phyloP scores from a whole-genome alignment of 2,888 invertebrate genomes.

The Stenotaenia linearis region DNA sequence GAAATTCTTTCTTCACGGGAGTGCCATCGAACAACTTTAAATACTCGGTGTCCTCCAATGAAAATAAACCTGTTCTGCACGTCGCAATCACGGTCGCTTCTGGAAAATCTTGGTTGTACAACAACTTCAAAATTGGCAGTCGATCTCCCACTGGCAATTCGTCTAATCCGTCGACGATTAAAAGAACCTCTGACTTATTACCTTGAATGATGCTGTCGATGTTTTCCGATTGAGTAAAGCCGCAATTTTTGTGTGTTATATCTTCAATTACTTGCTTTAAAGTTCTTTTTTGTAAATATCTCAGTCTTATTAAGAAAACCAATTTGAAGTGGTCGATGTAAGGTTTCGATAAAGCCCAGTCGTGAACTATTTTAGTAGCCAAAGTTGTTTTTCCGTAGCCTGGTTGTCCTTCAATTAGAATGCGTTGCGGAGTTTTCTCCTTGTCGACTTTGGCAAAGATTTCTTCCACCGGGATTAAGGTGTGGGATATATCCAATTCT shows the following conservation, averaged over 20 bases:
- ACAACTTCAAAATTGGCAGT: background rate
- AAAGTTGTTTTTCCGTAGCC: background rate
- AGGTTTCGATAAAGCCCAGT: background rate
- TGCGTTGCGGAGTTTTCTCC: background rate
- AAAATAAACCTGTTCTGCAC: background rate
- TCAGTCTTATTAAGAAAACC: background rate
- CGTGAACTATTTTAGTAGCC: background rate
- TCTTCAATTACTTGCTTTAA: background rate
- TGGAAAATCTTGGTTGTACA: background rate
- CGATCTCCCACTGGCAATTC: background rate
- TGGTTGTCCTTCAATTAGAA: background rate
- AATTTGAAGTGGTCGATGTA: background rate
- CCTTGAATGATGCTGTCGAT: background rate
- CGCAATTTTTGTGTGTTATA: background rate
- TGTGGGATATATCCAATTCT: background rate
- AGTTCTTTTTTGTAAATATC: background rate
- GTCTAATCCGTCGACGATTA: background rate
- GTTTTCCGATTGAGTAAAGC: background rate
- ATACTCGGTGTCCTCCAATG: background rate
- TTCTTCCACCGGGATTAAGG: background rate
- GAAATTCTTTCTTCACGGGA: background rate
- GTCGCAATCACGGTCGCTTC: background rate
- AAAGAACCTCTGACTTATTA: background rate
- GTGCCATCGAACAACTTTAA: background rate
- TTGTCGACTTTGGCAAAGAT: background rate